These are phyloP conservation scores for Oophaga sylvatica DNA, from an alignment of 2,797 vertebrate genomes.

Conservation along the genomic window DNA sequence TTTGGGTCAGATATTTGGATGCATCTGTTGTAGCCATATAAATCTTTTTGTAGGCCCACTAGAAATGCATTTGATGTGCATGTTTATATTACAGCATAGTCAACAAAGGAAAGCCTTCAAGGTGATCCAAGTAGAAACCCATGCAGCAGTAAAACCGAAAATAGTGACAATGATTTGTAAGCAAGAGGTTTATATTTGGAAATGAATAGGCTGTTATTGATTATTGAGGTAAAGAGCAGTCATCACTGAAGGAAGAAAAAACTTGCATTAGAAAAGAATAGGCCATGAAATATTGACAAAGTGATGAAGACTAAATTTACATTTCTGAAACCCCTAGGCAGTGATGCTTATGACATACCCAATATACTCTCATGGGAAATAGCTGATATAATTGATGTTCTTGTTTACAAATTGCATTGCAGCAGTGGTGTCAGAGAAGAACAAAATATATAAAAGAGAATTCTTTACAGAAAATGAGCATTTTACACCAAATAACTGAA, in stretches of 20 bases:
- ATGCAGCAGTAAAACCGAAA: neutral
- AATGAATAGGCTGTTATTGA: conserved; percentile 36
- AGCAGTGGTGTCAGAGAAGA: neutral
- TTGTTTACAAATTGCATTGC: conserved; percentile 29
- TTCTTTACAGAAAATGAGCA: neutral
- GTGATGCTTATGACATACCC: conserved; percentile 25
- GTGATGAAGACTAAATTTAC: conserved; percentile 30
- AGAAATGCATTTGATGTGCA: neutral
- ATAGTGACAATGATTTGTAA: conserved; percentile 27
- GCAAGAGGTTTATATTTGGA: conserved; percentile 13
- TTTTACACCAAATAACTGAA: neutral
- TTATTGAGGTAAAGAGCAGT: conserved; percentile 27
- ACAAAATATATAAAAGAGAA: neutral
- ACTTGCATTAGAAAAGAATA: conserved; percentile 20
- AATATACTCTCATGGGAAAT: conserved; percentile 27
- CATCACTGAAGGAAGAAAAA: conserved; percentile 15
- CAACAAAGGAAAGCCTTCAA: neutral
- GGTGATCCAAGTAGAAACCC: neutral
- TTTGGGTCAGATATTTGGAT: neutral
- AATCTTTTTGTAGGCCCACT: neutral
- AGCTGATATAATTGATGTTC: conserved; percentile 33
- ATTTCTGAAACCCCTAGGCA: conserved; percentile 14
- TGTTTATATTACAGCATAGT: neutral
- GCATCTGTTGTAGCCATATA: neutral
- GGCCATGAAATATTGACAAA: conserved; percentile 30